Evolutionary conservation across 2,113 vertebrate species (phyloP).

Genomic region (Girardinichthys multiradiatus): DNA sequence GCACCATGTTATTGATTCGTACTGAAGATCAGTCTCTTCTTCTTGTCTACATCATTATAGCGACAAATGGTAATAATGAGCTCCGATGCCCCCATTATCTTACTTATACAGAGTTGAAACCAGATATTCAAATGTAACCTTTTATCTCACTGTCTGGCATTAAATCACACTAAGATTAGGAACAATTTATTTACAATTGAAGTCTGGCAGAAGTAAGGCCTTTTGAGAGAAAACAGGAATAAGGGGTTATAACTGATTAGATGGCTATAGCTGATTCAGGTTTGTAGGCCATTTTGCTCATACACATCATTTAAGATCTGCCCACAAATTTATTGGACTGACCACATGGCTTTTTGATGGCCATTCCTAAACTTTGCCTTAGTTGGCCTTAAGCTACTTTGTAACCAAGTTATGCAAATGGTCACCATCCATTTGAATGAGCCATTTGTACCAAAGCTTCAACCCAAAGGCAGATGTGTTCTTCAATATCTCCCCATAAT

Average conservation of each 20-base stretch:
- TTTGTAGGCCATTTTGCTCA: background rate
- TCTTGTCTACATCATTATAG: conserved; percentile 57
- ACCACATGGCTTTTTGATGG: background rate
- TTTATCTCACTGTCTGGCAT: background rate
- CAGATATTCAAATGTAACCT: background rate
- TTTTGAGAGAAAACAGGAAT: background rate
- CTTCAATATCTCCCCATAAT: background rate
- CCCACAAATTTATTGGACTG: background rate
- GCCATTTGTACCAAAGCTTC: background rate
- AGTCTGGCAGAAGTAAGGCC: background rate
- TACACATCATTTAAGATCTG: background rate
- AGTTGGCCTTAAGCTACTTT: background rate
- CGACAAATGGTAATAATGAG: conserved; percentile 66
- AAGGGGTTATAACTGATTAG: background rate
- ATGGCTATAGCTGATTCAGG: background rate
- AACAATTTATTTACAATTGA: background rate
- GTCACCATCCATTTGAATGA: background rate
- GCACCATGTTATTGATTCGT: conserved; percentile 64
- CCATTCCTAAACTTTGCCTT: background rate
- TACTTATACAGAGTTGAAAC: background rate
- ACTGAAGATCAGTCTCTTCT: conserved; percentile 70
- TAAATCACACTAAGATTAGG: background rate
- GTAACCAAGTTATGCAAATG: background rate
- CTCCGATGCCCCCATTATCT: conserved; percentile 35
- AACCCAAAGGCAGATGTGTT: too few relatives aligned